phyloP scores from a whole-genome alignment of 2,113 vertebrate genomes.

The Sisor rabdophorus region DNA sequence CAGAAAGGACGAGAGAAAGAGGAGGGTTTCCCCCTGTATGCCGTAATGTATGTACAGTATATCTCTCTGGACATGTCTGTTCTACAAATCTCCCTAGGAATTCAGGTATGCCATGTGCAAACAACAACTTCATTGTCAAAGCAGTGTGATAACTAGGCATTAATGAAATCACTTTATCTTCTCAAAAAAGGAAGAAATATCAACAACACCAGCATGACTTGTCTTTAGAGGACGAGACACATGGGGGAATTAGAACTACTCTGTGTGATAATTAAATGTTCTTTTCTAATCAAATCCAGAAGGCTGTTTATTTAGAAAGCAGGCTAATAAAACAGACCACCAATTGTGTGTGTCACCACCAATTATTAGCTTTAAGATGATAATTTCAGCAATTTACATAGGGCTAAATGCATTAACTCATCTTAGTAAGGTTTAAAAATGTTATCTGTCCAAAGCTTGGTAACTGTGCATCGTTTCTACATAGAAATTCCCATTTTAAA shows the following conservation, averaged over 20 bases:
- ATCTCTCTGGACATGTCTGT: background rate
- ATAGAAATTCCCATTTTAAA: background rate
- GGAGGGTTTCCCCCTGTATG: conserved; percentile 47
- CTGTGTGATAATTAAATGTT: conserved; percentile 42
- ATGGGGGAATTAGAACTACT: conserved; percentile 35
- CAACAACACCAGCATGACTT: conserved; percentile 20
- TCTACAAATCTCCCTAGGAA: conserved; percentile 46
- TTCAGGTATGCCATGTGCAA: conserved; percentile 12
- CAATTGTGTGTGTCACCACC: conserved; percentile 43
- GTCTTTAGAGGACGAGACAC: conserved; percentile 32
- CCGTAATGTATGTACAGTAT: conserved; percentile 5
- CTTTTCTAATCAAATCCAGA: conserved; percentile 46
- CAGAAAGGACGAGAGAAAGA: conserved; percentile 48
- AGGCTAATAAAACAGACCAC: conserved; percentile 45
- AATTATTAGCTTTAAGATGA: conserved; percentile 31
- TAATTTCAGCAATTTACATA: conserved; percentile 17
- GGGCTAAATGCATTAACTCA: conserved; percentile 34
- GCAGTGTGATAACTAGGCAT: conserved; percentile 11
- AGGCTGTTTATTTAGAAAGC: conserved; percentile 47
- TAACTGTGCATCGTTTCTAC: background rate
- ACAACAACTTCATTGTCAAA: conserved; percentile 18
- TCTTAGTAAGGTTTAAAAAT: conserved; percentile 19
- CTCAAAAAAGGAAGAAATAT: conserved; percentile 22
- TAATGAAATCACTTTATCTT: conserved; percentile 18
- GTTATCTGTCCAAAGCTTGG: too few relatives aligned